phyloP scores from a whole-genome alignment of 2,797 vertebrate genomes.

The Gymnoscopelus microlampas region DNA sequence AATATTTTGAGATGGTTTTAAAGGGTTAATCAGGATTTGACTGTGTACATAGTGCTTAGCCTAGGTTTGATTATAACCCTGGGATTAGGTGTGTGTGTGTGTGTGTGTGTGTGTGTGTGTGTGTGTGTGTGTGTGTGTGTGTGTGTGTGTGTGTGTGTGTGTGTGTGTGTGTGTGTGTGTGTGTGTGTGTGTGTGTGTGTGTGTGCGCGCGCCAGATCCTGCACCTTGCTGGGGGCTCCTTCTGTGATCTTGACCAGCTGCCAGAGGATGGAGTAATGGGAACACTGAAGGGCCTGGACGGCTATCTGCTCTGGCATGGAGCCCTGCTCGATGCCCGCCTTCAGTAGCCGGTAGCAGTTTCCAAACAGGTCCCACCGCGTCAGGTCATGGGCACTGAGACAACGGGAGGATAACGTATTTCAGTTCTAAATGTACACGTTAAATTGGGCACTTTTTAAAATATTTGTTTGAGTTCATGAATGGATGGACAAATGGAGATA shows the following conservation, averaged over 20 bases:
- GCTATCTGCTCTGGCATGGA: conserved; percentile 99
- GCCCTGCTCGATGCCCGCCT: conserved; percentile 98
- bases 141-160: background rate
- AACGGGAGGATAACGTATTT: background rate
- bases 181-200: background rate
- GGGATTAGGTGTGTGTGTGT: background rate
- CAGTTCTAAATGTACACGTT: no score
- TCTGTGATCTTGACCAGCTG: conserved; percentile 99
- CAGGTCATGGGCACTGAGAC: conserved; percentile 92
- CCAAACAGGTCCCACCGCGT: conserved; percentile 99
- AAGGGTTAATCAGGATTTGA: no score
- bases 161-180: background rate
- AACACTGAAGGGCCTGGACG: conserved; percentile 97
- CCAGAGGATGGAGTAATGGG: conserved; percentile 99
- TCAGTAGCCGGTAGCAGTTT: conserved; percentile 96
- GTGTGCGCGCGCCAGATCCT: background rate
- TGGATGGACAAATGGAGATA: no score
- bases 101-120: background rate
- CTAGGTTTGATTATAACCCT: conserved; percentile 11
- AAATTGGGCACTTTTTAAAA: no score
- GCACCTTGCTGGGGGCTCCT: conserved; percentile 95
- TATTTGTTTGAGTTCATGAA: no score
- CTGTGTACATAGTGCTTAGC: conserved; percentile 4
- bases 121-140: background rate
- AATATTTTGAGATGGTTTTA: no score